Percentiles rank a stretch among this genome's conserved stretches.
phyloP scores from a whole-genome alignment of 2,113 vertebrate species.

The Solea senegalensis region DNA sequence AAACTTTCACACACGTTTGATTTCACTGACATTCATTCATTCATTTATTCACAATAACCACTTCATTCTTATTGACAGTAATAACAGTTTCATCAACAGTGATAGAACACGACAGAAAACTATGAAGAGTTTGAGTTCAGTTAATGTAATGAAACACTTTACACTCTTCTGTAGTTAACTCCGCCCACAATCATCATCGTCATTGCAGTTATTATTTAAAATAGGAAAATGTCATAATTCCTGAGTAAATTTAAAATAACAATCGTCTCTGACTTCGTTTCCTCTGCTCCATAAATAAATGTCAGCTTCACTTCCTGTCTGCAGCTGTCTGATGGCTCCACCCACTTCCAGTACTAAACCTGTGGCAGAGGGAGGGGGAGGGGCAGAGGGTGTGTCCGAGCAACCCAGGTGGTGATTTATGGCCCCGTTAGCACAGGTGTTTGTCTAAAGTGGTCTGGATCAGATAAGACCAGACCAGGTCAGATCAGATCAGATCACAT shows the following conservation, averaged over 20 bases:
- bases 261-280: slow-evolving; percentile 24
- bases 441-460: slow-evolving; percentile 78
- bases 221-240: too few species aligned
- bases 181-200: too few species aligned
- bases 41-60: too few species aligned
- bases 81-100: too few species aligned
- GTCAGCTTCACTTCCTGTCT: slow-evolving; percentile 56
- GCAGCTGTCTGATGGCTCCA: slow-evolving; percentile 55
- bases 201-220: too few species aligned
- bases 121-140: too few species aligned
- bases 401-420: slow-evolving; percentile 77
- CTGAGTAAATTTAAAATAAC: neutral
- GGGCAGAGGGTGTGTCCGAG: slow-evolving; percentile 24
- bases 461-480: slow-evolving; percentile 66
- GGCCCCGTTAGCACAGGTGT: slow-evolving; percentile 76
- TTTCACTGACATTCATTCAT: too few species aligned
- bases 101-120: too few species aligned
- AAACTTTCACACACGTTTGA: too few species aligned
- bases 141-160: too few species aligned
- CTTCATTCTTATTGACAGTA: too few species aligned
- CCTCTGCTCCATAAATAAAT: slow-evolving; percentile 46
- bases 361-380: neutral
- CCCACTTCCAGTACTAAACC: slow-evolving; percentile 54
- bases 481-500: slow-evolving; percentile 74
- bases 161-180: too few species aligned